Percentiles rank a stretch among this genome's conserved stretches.
These are phyloP conservation scores for Flexamia atlantica DNA, from an alignment of 2,888 invertebrate species.

Conservation along the genomic window DNA sequence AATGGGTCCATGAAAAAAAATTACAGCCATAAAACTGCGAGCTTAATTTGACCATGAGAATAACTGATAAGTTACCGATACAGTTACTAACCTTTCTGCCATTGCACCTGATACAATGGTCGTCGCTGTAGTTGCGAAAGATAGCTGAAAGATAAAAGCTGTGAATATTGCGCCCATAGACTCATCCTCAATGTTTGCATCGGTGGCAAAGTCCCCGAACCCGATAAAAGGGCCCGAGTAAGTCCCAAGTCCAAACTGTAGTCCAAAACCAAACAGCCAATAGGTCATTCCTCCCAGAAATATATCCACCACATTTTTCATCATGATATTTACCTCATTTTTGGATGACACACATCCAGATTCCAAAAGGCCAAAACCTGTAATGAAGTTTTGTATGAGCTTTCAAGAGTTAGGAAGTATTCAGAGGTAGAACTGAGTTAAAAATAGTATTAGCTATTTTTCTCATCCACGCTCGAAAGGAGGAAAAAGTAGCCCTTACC, in stretches of 20 bases:
- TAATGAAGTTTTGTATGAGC: not conserved
- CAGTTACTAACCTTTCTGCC: conserved; percentile 89
- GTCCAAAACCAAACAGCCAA: conserved; percentile 96
- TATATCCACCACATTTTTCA: conserved; percentile 97
- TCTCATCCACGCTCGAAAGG: too few species aligned
- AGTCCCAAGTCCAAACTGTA: conserved; percentile 85
- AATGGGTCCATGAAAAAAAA: too few species aligned
- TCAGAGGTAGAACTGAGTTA: conserved; percentile 65
- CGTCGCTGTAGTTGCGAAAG: conserved; percentile 93
- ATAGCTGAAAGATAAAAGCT: conserved; percentile 93
- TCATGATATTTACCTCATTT: conserved; percentile 98
- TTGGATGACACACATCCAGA: conserved; percentile 95
- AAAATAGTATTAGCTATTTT: too few species aligned
- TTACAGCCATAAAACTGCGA: too few species aligned
- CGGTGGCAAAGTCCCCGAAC: conserved; percentile 89
- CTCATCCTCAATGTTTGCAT: conserved; percentile 84
- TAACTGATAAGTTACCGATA: too few species aligned
- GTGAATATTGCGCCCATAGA: conserved; percentile 92
- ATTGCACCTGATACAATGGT: conserved; percentile 96
- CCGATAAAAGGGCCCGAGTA: conserved; percentile 72
- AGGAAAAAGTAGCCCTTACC: too few species aligned
- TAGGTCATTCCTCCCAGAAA: conserved; percentile 95
- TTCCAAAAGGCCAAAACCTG: conserved; percentile 96
- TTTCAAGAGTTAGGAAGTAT: not conserved
- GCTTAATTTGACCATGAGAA: too few species aligned